Conservation (phyloP, 2,113 vertebrate species). For the Phaetusa simplex region DNA sequence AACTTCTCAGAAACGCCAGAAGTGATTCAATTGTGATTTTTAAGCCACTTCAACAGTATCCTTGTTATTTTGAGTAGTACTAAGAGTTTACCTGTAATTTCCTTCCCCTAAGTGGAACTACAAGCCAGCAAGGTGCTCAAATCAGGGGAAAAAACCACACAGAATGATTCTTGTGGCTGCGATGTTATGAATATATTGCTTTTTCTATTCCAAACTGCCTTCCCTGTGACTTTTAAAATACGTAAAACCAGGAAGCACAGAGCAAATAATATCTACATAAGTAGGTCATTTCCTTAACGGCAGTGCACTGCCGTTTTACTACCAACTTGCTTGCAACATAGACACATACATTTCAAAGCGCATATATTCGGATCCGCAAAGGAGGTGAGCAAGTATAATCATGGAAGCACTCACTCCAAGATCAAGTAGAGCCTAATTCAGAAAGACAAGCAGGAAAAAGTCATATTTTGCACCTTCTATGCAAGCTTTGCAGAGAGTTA, state of each 20-base stretch:
- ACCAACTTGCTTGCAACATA: not conserved
- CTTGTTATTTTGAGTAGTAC: not conserved
- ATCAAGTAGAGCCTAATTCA: constrained; percentile 50
- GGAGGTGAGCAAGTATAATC: not conserved
- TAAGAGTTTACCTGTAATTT: not conserved
- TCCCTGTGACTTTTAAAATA: not conserved
- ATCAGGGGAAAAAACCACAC: not conserved
- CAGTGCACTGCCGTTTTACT: not conserved
- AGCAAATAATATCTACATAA: not conserved
- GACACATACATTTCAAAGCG: not conserved
- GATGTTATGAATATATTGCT: not conserved
- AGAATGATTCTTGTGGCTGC: not conserved
- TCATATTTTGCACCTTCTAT: not conserved
- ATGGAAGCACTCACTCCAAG: not conserved
- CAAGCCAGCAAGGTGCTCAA: not conserved
- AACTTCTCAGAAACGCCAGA: not conserved
- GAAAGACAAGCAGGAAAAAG: constrained; percentile 56
- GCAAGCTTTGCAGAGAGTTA: constrained; percentile 45
- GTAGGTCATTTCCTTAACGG: not conserved
- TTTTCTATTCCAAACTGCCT: not conserved
- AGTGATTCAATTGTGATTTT: not conserved
- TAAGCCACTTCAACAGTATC: not conserved
- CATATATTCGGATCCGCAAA: not conserved
- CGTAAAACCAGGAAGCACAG: not conserved
- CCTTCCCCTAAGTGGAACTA: not conserved